A percentile compares a stretch with the other conserved stretches of the same genome.
phyloP scores from a whole-genome alignment of 2,113 vertebrate species.

The Tapirus terrestris region DNA sequence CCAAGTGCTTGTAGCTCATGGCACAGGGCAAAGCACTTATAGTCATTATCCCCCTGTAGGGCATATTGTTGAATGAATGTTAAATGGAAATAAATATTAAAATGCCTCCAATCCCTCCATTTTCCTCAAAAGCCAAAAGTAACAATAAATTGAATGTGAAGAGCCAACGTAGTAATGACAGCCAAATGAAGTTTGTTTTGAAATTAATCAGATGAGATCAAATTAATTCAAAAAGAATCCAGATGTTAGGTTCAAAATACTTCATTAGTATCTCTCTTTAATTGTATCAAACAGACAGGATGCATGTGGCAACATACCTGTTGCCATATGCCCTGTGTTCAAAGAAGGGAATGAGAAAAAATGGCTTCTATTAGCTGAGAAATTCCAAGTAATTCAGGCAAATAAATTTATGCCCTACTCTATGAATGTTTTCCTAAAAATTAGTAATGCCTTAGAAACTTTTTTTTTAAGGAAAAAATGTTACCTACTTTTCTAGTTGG shows the following conservation, averaged over 20 bases:
- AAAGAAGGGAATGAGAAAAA: background rate
- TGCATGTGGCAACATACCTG: background rate
- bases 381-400: background rate
- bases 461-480: background rate
- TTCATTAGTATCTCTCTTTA: background rate
- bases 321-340: background rate
- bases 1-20: background rate
- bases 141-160: background rate
- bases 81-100: slow-evolving; percentile 27
- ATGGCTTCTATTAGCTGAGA: background rate
- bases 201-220: background rate
- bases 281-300: background rate
- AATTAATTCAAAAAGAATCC: background rate
- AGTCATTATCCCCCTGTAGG: background rate
- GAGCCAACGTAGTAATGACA: background rate
- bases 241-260: background rate
- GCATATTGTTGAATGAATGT: background rate
- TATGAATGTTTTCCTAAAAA: background rate
- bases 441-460: background rate
- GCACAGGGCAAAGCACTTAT: background rate
- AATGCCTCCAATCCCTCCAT: background rate
- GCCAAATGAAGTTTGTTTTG: background rate
- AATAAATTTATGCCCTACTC: background rate
- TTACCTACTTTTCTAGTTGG: background rate
- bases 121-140: background rate